A percentile compares a stretch with the other conserved stretches of the same genome.
Conservation (phyloP, 2,888 invertebrate species). For the Catocala fraxini region DNA sequence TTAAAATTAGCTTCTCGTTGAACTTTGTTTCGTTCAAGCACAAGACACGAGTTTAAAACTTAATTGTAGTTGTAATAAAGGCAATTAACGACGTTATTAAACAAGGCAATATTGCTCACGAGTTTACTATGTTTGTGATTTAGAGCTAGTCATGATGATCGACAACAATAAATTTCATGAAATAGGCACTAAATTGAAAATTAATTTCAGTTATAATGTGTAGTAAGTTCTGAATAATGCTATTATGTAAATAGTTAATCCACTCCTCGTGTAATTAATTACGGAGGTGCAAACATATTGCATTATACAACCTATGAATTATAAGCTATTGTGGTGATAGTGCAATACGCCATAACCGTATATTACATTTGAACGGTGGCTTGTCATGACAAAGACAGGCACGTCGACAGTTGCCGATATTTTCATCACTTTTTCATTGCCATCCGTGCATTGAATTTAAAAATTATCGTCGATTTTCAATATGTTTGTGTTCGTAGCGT, state of each 20-base stretch:
- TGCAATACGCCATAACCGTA: not conserved
- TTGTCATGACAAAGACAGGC: not conserved
- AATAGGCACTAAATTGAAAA: too few relatives aligned
- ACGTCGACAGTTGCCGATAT: constrained; percentile 14
- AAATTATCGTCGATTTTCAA: constrained; percentile 56
- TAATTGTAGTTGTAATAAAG: constrained; percentile 5
- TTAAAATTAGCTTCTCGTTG: constrained; percentile 14
- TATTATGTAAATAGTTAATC: too few relatives aligned
- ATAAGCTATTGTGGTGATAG: too few relatives aligned
- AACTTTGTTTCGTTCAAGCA: not conserved
- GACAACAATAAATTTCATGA: too few relatives aligned
- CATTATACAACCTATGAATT: too few relatives aligned
- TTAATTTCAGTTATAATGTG: too few relatives aligned
- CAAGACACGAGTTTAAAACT: constrained; percentile 4
- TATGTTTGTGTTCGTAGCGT: constrained; percentile 64
- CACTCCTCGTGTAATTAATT: too few relatives aligned
- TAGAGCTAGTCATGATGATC: too few relatives aligned
- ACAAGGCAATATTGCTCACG: not conserved
- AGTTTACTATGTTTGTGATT: not conserved
- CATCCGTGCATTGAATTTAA: constrained; percentile 45
- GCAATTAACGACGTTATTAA: not conserved
- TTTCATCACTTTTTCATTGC: constrained; percentile 16
- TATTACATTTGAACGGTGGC: not conserved
- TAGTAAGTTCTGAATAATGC: too few relatives aligned
- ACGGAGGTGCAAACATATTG: too few relatives aligned